Evolutionary conservation across 2,888 invertebrate species (phyloP).

Genomic region (Autographa gamma): DNA sequence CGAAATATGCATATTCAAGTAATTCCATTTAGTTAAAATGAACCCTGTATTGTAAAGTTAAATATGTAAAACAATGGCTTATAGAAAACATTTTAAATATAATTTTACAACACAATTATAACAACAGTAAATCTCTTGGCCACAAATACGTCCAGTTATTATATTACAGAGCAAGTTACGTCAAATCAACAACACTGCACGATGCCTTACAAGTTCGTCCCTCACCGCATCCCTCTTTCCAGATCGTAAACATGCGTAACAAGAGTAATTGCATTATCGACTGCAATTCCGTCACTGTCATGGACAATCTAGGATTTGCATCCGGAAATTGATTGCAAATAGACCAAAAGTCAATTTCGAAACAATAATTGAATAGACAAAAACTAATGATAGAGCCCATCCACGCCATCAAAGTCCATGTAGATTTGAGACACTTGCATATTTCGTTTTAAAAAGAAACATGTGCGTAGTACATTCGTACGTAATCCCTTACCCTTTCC

Average conservation of each 20-base stretch:
- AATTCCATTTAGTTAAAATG: too few species aligned
- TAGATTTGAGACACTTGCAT: neutral
- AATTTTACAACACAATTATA: slow-evolving; percentile 5
- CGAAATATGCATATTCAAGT: too few species aligned
- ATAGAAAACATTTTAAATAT: neutral
- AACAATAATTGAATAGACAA: slow-evolving; percentile 13
- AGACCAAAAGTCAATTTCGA: slow-evolving; percentile 32
- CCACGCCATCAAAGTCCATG: slow-evolving; percentile 1
- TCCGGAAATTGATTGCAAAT: slow-evolving; percentile 46
- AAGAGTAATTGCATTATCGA: slow-evolving; percentile 79
- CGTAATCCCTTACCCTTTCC: slow-evolving; percentile 79
- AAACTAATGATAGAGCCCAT: slow-evolving; percentile 7
- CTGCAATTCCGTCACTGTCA: slow-evolving; percentile 64
- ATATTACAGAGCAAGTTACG: slow-evolving; percentile 45
- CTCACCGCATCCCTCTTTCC: slow-evolving; percentile 68
- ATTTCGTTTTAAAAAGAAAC: slow-evolving; percentile 47
- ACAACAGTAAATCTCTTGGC: slow-evolving; percentile 41
- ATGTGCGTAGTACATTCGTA: slow-evolving; percentile 70
- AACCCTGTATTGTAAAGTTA: too few species aligned
- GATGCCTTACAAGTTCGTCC: slow-evolving; percentile 76
- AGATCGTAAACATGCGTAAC: slow-evolving; percentile 71
- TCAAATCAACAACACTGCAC: slow-evolving; percentile 54
- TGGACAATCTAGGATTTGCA: slow-evolving; percentile 52
- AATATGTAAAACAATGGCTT: too few species aligned
- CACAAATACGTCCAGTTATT: slow-evolving; percentile 44